These are phyloP conservation scores for Nymphalis io DNA, from an alignment of 1,140 invertebrate genomes.

Conservation along the genomic window DNA sequence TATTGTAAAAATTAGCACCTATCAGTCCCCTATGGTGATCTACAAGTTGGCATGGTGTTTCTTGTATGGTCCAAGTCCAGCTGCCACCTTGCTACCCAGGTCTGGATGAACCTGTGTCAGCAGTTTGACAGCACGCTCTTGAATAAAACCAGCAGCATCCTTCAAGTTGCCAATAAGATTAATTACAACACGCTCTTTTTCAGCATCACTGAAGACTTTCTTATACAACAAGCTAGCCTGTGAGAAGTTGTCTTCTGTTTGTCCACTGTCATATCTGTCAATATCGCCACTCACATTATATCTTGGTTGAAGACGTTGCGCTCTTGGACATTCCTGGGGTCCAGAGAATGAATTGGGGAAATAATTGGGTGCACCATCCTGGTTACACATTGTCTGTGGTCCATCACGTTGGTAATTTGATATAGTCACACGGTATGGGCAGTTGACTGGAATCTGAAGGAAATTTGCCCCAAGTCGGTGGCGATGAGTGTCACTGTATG, in stretches of 20 bases:
- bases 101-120: constrained; percentile 86
- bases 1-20: constrained; percentile 82
- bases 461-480: constrained; percentile 96
- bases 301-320: constrained; percentile 79
- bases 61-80: constrained; percentile 82
- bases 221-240: constrained; percentile 92
- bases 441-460: constrained; percentile 97
- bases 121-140: constrained; percentile 90
- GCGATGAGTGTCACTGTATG: constrained; percentile 97
- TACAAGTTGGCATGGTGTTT: constrained; percentile 82
- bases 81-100: constrained; percentile 84
- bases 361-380: constrained; percentile 94
- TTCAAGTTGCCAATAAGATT: constrained; percentile 92
- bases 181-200: constrained; percentile 86
- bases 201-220: constrained; percentile 88
- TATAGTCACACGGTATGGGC: constrained; percentile 86
- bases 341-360: constrained; percentile 97
- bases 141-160: constrained; percentile 91
- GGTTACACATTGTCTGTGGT: constrained; percentile 83
- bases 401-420: constrained; percentile 96
- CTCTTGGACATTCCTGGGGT: constrained; percentile 83
- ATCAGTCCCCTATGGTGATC: constrained; percentile 38
- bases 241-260: constrained; percentile 93
- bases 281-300: constrained; percentile 83
- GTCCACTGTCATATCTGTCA: constrained; percentile 88